Percentiles rank a stretch among this genome's conserved stretches.
phyloP scores from a whole-genome alignment of 2,888 invertebrate genomes.

The Pantelozetes paolii region DNA sequence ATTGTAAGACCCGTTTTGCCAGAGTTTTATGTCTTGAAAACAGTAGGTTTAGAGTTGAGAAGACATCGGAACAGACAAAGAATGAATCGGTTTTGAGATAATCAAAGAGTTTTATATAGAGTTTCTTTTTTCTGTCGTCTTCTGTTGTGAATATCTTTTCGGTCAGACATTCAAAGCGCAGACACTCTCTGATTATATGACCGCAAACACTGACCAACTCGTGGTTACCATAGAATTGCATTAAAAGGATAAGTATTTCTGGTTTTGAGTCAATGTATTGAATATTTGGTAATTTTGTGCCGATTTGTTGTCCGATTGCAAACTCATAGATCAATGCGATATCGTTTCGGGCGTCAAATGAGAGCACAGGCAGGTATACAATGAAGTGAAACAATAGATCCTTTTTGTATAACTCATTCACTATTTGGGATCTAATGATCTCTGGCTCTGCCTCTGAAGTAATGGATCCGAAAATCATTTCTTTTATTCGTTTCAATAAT shows the following conservation, averaged over 20 bases:
- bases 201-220: not conserved
- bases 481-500: not conserved
- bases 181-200: not conserved
- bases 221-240: not conserved
- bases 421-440: not conserved
- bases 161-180: not conserved
- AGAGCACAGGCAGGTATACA: not conserved
- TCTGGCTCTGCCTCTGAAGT: not conserved
- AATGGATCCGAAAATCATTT: not conserved
- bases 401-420: not conserved
- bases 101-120: slow-evolving; percentile 3
- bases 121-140: not conserved
- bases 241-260: not conserved
- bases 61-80: not conserved
- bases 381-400: not conserved
- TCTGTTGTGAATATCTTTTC: not conserved
- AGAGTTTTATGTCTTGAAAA: not conserved
- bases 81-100: not conserved
- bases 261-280: not conserved
- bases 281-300: not conserved
- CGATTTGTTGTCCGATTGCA: not conserved
- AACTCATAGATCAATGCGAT: not conserved
- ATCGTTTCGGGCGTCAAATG: not conserved
- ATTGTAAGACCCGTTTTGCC: not conserved
- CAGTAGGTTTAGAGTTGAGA: not conserved